Evolutionary conservation across 2,113 vertebrate genomes (phyloP).

Genomic region (Sminthopsis crassicaudata): DNA sequence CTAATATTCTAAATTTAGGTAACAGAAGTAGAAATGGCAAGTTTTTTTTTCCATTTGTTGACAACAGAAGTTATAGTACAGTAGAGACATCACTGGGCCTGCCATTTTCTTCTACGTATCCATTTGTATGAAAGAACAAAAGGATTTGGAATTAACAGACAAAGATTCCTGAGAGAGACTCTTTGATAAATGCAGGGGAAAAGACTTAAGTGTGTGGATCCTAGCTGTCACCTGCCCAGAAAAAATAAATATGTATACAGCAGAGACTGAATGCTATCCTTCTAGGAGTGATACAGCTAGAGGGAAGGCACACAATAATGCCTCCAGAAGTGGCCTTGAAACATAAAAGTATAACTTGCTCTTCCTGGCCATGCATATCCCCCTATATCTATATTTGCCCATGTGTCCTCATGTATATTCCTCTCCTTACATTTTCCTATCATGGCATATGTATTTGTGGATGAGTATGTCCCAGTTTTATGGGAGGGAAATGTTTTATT

Average conservation of each 20-base stretch:
- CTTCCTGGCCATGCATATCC: not conserved
- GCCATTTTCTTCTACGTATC: not conserved
- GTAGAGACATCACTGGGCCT: too few species aligned
- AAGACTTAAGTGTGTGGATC: not conserved
- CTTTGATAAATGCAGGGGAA: not conserved
- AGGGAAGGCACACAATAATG: not conserved
- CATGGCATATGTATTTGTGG: not conserved
- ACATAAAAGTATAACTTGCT: not conserved
- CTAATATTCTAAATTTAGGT: too few species aligned
- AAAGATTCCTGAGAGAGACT: not conserved
- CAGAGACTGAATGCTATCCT: not conserved
- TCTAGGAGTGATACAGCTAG: not conserved
- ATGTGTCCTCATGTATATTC: not conserved
- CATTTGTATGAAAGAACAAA: not conserved
- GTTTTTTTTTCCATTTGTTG: too few species aligned
- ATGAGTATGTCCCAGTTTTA: not conserved
- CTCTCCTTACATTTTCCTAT: not conserved
- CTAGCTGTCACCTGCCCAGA: not conserved
- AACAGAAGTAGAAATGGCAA: too few species aligned
- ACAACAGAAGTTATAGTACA: too few species aligned
- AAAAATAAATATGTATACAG: not conserved
- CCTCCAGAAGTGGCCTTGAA: not conserved
- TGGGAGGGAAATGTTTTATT: not conserved
- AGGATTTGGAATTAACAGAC: not conserved
- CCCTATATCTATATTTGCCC: not conserved